Conservation (phyloP, 2,113 vertebrate genomes). For the Egretta garzetta region DNA sequence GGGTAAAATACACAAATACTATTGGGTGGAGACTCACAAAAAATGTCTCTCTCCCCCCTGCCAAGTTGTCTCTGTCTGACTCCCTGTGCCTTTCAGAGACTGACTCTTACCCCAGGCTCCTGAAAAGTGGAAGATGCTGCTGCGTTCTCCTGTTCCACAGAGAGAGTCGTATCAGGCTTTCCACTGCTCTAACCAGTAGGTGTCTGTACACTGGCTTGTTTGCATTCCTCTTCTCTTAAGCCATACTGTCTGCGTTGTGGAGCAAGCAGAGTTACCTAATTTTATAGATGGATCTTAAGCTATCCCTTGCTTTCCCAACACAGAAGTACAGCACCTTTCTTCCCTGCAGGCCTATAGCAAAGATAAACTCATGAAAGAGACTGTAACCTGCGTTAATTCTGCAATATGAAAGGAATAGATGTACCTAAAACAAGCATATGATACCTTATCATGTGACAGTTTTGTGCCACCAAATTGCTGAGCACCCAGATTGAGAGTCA, state of each 20-base stretch:
- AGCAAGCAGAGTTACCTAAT: not conserved
- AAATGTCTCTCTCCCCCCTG: not conserved
- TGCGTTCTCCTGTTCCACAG: not conserved
- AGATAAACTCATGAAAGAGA: not conserved
- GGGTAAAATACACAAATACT: not conserved
- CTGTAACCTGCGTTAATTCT: not conserved
- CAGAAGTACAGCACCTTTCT: not conserved
- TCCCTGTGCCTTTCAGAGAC: not conserved
- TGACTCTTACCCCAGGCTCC: not conserved
- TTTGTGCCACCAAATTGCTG: not conserved
- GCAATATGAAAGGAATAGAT: not conserved
- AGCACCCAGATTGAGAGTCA: not conserved
- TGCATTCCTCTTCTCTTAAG: constrained; percentile 8
- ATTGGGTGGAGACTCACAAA: not conserved
- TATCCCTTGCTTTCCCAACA: not conserved
- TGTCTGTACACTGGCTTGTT: not conserved
- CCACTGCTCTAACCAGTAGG: not conserved
- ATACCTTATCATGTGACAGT: not conserved
- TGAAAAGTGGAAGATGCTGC: not conserved
- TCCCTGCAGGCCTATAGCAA: not conserved
- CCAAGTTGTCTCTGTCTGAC: not conserved
- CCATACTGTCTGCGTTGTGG: not conserved
- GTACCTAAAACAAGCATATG: not conserved
- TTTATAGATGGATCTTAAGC: not conserved
- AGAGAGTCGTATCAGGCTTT: not conserved